phyloP scores from a whole-genome alignment of 2,888 invertebrate genomes.

The Colletes collaris region DNA sequence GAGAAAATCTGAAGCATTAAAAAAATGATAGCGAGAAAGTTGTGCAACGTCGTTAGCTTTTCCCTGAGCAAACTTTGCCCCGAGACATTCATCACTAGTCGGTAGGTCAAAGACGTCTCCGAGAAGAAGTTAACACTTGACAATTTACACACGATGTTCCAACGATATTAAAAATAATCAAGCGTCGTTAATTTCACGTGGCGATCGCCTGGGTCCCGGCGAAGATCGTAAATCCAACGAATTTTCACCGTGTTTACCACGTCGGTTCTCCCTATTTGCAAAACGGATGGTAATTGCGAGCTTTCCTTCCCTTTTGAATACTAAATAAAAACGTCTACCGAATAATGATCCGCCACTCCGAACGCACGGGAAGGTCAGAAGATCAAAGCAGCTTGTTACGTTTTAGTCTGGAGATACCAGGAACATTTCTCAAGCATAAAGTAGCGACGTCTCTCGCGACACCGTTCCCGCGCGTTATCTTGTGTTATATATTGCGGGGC shows the following conservation, averaged over 20 bases:
- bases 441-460: slow-evolving; percentile 54
- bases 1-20: no score
- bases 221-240: slow-evolving; percentile 16
- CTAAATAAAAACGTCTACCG: slow-evolving; percentile 59
- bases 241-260: slow-evolving; percentile 21
- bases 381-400: slow-evolving; percentile 64
- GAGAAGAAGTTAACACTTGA: no score
- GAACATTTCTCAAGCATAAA: slow-evolving; percentile 57
- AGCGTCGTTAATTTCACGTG: slow-evolving; percentile 5
- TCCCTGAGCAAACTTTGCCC: no score
- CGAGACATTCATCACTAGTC: no score
- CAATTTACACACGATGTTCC: not conserved
- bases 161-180: slow-evolving; percentile 14
- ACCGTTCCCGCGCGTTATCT: slow-evolving; percentile 62
- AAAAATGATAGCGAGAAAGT: no score
- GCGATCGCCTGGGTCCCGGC: no score
- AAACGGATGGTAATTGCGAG: slow-evolving; percentile 54
- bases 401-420: slow-evolving; percentile 50
- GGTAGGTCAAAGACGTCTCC: no score
- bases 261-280: slow-evolving; percentile 27
- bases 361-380: slow-evolving; percentile 52
- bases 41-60: no score
- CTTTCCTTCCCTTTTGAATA: slow-evolving; percentile 32
- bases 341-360: slow-evolving; percentile 57
- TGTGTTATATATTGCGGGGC: slow-evolving; percentile 52